Conservation (phyloP, 2,113 vertebrate species). For the Psilopogon haemacephalus region DNA sequence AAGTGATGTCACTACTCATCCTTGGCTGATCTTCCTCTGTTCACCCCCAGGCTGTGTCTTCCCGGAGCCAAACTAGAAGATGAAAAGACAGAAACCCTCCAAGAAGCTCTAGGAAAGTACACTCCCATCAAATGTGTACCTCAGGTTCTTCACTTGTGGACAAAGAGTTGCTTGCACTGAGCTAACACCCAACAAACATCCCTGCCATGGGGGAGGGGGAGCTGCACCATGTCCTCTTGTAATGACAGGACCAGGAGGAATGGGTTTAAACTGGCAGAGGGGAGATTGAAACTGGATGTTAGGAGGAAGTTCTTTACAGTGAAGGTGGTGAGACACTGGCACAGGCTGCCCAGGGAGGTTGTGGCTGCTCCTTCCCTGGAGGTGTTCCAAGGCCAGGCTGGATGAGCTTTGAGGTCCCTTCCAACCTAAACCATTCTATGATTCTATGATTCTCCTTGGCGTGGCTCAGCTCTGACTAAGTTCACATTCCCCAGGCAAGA, state of each 20-base stretch:
- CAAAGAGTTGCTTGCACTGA: not conserved
- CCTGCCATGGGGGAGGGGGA: not conserved
- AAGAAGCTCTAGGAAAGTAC: not conserved
- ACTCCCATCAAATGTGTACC: fast-evolving
- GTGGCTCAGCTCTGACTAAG: not conserved
- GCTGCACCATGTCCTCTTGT: too few relatives aligned
- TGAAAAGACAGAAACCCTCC: not conserved
- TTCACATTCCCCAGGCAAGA: not conserved
- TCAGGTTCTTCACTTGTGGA: not conserved
- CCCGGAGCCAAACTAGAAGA: not conserved
- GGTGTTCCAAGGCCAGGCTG: too few relatives aligned
- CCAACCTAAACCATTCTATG: too few relatives aligned
- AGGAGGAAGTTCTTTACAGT: too few relatives aligned
- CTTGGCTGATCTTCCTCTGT: not conserved
- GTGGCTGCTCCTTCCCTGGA: too few relatives aligned
- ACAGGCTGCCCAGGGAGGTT: too few relatives aligned
- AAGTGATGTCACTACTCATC: not conserved
- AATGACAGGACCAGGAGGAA: too few relatives aligned
- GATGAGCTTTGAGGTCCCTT: too few relatives aligned
- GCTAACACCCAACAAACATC: not conserved
- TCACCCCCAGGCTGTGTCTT: not conserved
- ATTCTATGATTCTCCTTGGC: not conserved
- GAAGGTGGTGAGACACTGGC: too few relatives aligned
- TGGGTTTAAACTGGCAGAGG: too few relatives aligned
- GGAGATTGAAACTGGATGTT: too few relatives aligned